A percentile compares a stretch with the other conserved stretches of the same genome.
phyloP scores from a whole-genome alignment of 2,888 invertebrate genomes.

The Ophion obscuratus region DNA sequence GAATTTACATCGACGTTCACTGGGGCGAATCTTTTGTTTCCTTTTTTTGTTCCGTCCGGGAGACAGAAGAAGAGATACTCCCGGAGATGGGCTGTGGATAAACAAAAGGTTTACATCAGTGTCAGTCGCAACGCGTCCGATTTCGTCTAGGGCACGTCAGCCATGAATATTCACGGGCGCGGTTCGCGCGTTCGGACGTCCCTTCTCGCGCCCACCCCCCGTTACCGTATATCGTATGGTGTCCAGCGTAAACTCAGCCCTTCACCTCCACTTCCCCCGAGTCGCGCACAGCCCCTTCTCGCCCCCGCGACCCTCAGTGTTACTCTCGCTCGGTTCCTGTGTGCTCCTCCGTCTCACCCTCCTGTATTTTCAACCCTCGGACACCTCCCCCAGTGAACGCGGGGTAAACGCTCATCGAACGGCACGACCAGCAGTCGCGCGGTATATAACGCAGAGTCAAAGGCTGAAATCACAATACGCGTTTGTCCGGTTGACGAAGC shows the following conservation, averaged over 20 bases:
- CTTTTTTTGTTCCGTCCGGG: slow-evolving; percentile 16
- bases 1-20: background rate
- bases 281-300: slow-evolving; percentile 1
- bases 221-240: slow-evolving; percentile 46
- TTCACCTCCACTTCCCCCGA: slow-evolving; percentile 50
- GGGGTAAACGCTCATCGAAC: slow-evolving; percentile 70
- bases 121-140: slow-evolving; percentile 84
- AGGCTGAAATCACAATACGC: slow-evolving; percentile 84
- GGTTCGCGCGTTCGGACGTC: slow-evolving; percentile 73
- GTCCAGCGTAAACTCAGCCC: slow-evolving; percentile 60
- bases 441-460: slow-evolving; percentile 76
- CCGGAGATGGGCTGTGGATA: slow-evolving; percentile 74
- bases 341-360: slow-evolving; percentile 50
- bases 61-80: slow-evolving; percentile 65
- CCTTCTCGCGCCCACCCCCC: slow-evolving; percentile 72
- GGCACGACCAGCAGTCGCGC: slow-evolving; percentile 59
- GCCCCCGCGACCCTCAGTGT: slow-evolving; percentile 57
- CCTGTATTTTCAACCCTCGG: slow-evolving; percentile 67
- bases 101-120: slow-evolving; percentile 84
- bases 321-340: slow-evolving; percentile 67
- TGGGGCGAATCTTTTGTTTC: background rate
- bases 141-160: slow-evolving; percentile 79
- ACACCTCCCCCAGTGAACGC: slow-evolving; percentile 72
- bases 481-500: slow-evolving; percentile 83
- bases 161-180: slow-evolving; percentile 78